Evolutionary conservation across 2,888 invertebrate genomes (phyloP).

Genomic region (Calliopum simillimum): DNA sequence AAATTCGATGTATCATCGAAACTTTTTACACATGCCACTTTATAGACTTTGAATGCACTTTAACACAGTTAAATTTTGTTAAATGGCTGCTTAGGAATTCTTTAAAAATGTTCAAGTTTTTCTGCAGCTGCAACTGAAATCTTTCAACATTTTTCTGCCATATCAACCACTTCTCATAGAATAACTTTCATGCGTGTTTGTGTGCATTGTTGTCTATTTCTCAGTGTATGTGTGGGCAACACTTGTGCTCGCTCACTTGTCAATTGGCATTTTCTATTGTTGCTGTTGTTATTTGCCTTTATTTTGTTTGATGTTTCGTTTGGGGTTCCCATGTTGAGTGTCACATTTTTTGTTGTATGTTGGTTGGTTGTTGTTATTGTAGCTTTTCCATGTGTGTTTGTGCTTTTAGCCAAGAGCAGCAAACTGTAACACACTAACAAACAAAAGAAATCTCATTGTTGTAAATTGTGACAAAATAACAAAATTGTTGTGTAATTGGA

Average conservation of each 20-base stretch:
- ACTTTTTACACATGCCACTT: too few relatives aligned
- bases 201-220: background rate
- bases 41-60: too few relatives aligned
- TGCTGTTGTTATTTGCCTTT: background rate
- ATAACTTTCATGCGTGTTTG: background rate
- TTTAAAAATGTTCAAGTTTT: too few relatives aligned
- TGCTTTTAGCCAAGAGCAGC: background rate
- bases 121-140: too few relatives aligned
- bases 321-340: constrained; percentile 20
- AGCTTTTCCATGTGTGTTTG: background rate
- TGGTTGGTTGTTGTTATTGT: constrained; percentile 2
- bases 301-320: background rate
- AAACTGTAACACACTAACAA: background rate
- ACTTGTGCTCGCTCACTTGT: background rate
- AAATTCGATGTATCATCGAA: too few relatives aligned
- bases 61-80: too few relatives aligned
- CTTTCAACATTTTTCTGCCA: too few relatives aligned
- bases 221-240: constrained; percentile 10
- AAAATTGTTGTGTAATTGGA: too few relatives aligned
- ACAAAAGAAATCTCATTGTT: background rate
- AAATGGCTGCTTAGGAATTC: too few relatives aligned
- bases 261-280: background rate
- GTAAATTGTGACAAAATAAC: constrained; percentile 7
- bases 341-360: background rate
- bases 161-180: too few relatives aligned